These are phyloP conservation scores for Menidia menidia DNA, from an alignment of 2,797 vertebrate species.

Conservation along the genomic window DNA sequence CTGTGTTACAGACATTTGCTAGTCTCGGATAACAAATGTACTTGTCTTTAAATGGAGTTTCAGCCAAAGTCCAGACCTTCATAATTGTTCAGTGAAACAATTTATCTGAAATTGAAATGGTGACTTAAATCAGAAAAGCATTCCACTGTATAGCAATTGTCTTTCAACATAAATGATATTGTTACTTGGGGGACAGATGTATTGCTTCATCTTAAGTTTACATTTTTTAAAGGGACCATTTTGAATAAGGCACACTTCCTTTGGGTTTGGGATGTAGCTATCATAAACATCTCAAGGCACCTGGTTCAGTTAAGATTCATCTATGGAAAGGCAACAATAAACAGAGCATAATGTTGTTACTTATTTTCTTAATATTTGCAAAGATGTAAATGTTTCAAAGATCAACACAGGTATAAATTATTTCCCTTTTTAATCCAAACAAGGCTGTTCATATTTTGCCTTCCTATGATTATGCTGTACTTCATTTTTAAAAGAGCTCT, in stretches of 20 bases:
- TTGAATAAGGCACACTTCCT: background rate
- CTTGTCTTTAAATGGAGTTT: constrained; percentile 1
- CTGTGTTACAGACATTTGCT: background rate
- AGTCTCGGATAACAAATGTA: no score
- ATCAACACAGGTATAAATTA: background rate
- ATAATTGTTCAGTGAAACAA: background rate
- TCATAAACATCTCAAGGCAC: background rate
- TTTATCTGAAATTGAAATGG: background rate
- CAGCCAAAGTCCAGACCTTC: background rate
- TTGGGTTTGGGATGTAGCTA: background rate
- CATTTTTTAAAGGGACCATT: background rate
- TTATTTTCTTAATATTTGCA: background rate
- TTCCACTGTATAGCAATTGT: background rate
- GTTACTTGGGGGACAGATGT: background rate
- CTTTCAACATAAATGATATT: background rate
- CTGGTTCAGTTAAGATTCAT: background rate
- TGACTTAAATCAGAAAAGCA: background rate
- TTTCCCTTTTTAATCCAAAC: background rate
- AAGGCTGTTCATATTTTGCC: background rate
- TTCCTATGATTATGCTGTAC: background rate
- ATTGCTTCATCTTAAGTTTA: background rate
- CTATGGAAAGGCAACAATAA: background rate
- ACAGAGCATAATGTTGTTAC: background rate
- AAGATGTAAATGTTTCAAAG: background rate
- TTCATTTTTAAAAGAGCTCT: background rate